These are phyloP conservation scores for Mycetomoellerius zeteki DNA, from an alignment of 1,140 invertebrate genomes.

Conservation along the genomic window DNA sequence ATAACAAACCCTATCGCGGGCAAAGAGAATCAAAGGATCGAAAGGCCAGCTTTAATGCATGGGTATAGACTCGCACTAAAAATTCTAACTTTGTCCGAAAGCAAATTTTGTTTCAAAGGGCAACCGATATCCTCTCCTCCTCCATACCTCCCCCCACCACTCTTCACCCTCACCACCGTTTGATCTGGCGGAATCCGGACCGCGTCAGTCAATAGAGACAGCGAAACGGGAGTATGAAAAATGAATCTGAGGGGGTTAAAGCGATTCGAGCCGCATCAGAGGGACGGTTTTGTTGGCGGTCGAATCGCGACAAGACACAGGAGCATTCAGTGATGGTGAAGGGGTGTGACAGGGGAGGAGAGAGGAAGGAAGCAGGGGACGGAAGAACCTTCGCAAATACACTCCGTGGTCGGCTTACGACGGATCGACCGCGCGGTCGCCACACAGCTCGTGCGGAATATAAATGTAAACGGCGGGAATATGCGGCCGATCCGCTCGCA, in stretches of 20 bases:
- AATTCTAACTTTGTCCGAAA: conserved; percentile 63
- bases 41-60: conserved; percentile 53
- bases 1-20: conserved; percentile 58
- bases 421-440: conserved; percentile 34
- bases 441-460: conserved; percentile 65
- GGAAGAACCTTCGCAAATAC: conserved; percentile 59
- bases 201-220: conserved; percentile 52
- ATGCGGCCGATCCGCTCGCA: conserved; percentile 66
- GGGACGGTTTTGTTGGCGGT: conserved; percentile 21
- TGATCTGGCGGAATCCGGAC: conserved; percentile 39
- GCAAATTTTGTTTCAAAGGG: conserved; percentile 62
- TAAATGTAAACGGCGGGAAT: conserved; percentile 72
- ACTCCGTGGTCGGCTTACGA: conserved; percentile 30
- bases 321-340: not conserved
- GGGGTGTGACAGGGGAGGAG: no score
- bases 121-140: conserved; percentile 30
- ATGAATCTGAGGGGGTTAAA: conserved; percentile 48
- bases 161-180: conserved; percentile 8
- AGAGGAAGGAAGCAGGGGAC: not conserved
- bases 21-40: conserved; percentile 62
- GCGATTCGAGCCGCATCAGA: conserved; percentile 37
- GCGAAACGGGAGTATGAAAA: conserved; percentile 49
- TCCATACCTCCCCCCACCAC: not conserved
- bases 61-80: conserved; percentile 37
- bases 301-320: conserved; percentile 57